Evolutionary conservation across 2,797 vertebrate species (phyloP).

Genomic region (Pseudochirops cupreus): DNA sequence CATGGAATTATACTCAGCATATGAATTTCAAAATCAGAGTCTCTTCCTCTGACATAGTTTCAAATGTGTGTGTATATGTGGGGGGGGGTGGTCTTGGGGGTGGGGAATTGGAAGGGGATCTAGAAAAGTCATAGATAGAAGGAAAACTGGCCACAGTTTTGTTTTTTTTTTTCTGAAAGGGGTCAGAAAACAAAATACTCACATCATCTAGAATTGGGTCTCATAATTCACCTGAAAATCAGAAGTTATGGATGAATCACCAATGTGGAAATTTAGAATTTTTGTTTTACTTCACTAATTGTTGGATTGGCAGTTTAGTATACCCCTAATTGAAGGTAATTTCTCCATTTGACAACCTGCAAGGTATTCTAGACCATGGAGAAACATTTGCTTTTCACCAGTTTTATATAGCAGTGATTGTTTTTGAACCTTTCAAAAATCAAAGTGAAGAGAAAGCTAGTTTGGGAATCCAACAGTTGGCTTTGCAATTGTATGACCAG

Average conservation of each 20-base stretch:
- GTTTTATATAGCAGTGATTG: not conserved
- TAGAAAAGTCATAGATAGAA: not conserved
- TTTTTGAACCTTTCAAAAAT: slow-evolving; percentile 36
- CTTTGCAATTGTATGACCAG: not conserved
- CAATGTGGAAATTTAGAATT: not conserved
- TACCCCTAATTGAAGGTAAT: not conserved
- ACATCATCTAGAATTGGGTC: not conserved
- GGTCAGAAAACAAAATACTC: slow-evolving; percentile 9
- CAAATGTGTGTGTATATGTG: not conserved
- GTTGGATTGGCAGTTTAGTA: slow-evolving; percentile 27
- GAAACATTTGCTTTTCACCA: slow-evolving; percentile 10
- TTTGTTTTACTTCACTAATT: slow-evolving; percentile 5
- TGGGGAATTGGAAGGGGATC: too few relatives aligned
- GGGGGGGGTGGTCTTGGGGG: not conserved
- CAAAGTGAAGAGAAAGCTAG: not conserved
- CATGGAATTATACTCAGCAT: not conserved
- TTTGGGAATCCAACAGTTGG: not conserved
- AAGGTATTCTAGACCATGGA: not conserved
- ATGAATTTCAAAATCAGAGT: slow-evolving; percentile 28
- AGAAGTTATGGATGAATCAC: not conserved
- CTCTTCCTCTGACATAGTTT: not conserved
- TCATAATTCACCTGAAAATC: not conserved
- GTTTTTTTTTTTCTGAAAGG: not conserved
- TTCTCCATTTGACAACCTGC: not conserved
- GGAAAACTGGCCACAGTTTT: not conserved